Base-by-base conservation (phyloP, 2,888 invertebrate genomes). In the Stenurella melanura region DNA sequence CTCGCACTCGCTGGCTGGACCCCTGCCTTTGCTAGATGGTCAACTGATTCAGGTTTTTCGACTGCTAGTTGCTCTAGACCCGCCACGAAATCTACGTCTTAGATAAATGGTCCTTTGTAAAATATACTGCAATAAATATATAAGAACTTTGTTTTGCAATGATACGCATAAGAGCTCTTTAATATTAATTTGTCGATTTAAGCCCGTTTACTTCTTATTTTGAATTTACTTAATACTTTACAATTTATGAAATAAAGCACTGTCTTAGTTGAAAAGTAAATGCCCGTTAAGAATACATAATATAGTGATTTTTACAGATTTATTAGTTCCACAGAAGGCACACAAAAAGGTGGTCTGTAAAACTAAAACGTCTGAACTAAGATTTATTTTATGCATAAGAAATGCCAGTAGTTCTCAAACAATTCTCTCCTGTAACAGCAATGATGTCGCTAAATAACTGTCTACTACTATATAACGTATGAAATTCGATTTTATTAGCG, bases 21-120 rank as follows among this genome's bases (percentile, higher is more conserved):
- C 69, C 57, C 69, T 57, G 69, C 30, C 69, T 69, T 56, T 26
- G 57, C 57, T 69, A 69, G 69, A 57, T 69, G 69, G 69, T 58
- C 69, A 58, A 56, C 67, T 54, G 69, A 58, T 69, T 69, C 69
- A 58, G 69, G 69, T 69, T 69, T 69, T 69, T 69, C 69, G 69
- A 34, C 69, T 19, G 67, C 15, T 67, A 21, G 50, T 11, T 42
- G 67, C 50, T 12, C 42, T 42, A 21, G 67, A 56, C 67, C 67
- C 21, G 69, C 69, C 69, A 57, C 69, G 30, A 21, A 69, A 58
- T 69, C 69, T 17, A 30, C 57, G 15, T 69, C 38, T 69, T 69
- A 69, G 69, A 69, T 69, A 69, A 69, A 69, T 69, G 57, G 69
- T 18, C 69, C 58, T 69, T 69, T 63, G 61, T 63, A 34, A 63